Conservation (phyloP, 2,888 invertebrate genomes). For the Parnassius glacialis region DNA sequence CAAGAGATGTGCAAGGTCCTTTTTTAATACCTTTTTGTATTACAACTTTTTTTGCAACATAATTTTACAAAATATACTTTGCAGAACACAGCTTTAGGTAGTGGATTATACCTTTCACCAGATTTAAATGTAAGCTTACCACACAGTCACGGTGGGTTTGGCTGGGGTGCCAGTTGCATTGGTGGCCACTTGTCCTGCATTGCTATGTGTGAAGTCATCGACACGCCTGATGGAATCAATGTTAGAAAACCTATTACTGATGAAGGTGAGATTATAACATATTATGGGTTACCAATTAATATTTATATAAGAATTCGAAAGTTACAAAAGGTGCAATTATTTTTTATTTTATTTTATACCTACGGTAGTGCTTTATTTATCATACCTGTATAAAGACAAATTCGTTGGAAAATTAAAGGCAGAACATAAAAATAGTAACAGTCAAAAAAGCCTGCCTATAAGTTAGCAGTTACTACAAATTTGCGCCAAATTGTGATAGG, state of each 20-base stretch:
- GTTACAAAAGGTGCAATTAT: too few relatives aligned
- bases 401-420: too few relatives aligned
- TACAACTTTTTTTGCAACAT: neutral
- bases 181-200: conserved; percentile 89
- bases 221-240: conserved; percentile 83
- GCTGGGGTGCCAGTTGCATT: conserved; percentile 88
- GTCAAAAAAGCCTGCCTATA: too few relatives aligned
- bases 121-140: conserved; percentile 87
- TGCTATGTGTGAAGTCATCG: conserved; percentile 89
- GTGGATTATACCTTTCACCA: conserved; percentile 88
- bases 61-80: conserved; percentile 8
- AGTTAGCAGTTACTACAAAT: too few relatives aligned
- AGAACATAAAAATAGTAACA: too few relatives aligned
- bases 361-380: too few relatives aligned
- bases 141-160: conserved; percentile 86
- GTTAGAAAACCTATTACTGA: conserved; percentile 69
- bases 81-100: conserved; percentile 84
- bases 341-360: too few relatives aligned
- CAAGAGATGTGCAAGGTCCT: conserved; percentile 85
- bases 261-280: conserved; percentile 50
- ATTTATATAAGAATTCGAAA: too few relatives aligned
- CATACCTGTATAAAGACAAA: too few relatives aligned
- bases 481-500: too few relatives aligned
- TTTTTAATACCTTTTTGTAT: neutral
- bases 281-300: too few relatives aligned